Conservation (phyloP, 2,797 vertebrate species). For the Vespertilio murinus region DNA sequence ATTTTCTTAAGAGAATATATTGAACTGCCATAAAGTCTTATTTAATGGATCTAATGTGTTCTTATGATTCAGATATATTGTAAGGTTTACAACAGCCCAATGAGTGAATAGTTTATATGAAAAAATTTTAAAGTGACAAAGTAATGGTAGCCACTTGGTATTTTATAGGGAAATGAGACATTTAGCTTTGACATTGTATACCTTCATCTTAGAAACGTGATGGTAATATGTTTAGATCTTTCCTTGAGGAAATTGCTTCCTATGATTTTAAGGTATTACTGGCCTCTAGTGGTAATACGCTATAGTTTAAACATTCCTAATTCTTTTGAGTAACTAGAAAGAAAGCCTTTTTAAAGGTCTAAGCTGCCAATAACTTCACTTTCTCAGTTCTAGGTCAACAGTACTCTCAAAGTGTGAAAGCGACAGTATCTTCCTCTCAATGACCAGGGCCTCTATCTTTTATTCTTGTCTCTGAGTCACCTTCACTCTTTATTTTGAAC, state of each 20-base stretch:
- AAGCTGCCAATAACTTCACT: background rate
- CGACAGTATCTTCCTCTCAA: background rate
- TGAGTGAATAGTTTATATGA: background rate
- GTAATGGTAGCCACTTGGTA: background rate
- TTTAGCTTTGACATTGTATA: constrained; percentile 15
- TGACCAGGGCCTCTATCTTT: background rate
- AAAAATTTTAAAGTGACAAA: constrained; percentile 10
- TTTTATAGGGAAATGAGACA: constrained; percentile 20
- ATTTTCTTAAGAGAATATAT: too few species aligned
- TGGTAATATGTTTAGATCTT: background rate
- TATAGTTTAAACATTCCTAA: background rate
- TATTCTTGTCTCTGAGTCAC: background rate
- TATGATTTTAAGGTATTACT: constrained; percentile 78
- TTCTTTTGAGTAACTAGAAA: background rate
- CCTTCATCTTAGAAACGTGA: background rate
- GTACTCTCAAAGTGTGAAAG: background rate
- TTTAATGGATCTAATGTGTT: background rate
- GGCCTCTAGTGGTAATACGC: constrained; percentile 83
- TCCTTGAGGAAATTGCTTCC: constrained; percentile 23
- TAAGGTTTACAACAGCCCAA: background rate
- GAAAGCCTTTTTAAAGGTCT: constrained; percentile 22
- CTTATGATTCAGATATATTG: background rate
- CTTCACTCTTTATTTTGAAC: background rate
- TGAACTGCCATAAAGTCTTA: background rate
- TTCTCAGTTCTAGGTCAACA: background rate